These are phyloP conservation scores for Neoscelio sp. DNA, from an alignment of 2,888 invertebrate species.

Conservation along the genomic window DNA sequence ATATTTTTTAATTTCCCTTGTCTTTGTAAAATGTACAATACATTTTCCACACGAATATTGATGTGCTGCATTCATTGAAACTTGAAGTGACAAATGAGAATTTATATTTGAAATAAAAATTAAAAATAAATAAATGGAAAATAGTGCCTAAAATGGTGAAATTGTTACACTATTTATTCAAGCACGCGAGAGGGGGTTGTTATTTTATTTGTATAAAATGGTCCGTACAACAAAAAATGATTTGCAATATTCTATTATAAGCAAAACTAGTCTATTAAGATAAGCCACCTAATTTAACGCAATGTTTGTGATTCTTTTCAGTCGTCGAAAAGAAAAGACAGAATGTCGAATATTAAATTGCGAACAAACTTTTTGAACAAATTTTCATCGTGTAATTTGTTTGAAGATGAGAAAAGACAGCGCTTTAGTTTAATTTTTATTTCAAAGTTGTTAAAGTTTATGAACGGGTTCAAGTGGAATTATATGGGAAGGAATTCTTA, in stretches of 20 bases:
- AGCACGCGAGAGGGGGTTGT: slow-evolving; percentile 43
- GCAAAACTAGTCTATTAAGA: slow-evolving; percentile 60
- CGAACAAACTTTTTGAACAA: too few species aligned
- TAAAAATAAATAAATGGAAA: neutral
- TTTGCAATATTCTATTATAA: slow-evolving; percentile 52
- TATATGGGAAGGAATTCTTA: too few species aligned
- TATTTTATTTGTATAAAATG: slow-evolving; percentile 54
- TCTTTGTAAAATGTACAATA: too few species aligned
- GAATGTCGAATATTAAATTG: neutral
- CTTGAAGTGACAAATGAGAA: too few species aligned
- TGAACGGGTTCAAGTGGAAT: neutral
- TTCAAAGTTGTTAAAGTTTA: slow-evolving; percentile 5
- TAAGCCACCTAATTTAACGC: slow-evolving; percentile 36
- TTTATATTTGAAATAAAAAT: neutral
- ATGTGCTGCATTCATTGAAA: too few species aligned
- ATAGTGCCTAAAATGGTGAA: neutral
- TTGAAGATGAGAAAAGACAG: slow-evolving; percentile 3
- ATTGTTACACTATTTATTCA: slow-evolving; percentile 20
- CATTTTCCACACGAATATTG: too few species aligned
- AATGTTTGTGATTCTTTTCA: slow-evolving; percentile 36
- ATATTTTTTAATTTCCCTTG: too few species aligned
- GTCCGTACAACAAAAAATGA: slow-evolving; percentile 30
- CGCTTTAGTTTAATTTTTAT: slow-evolving; percentile 3
- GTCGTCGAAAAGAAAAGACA: slow-evolving; percentile 1
- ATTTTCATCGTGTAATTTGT: neutral